These are phyloP conservation scores for human DNA, from an alignment of 2,113 vertebrate species.

Conservation along the genomic window DNA sequence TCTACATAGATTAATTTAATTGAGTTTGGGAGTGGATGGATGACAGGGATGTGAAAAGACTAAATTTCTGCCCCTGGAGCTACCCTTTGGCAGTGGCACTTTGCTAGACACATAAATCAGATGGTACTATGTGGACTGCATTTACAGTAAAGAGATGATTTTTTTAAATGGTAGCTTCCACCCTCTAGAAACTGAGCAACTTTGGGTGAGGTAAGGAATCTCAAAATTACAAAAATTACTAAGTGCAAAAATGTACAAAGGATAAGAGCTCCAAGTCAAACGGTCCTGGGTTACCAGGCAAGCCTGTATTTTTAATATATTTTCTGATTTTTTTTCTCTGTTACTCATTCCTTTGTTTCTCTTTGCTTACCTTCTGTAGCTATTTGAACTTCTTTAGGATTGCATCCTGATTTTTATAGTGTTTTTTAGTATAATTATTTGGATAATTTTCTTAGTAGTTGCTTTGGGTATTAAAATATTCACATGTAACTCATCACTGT, in stretches of 20 bases:
- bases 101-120: neutral
- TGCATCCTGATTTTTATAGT: neutral
- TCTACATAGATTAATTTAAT: conserved; percentile 7
- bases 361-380: neutral
- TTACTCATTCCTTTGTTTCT: neutral
- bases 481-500: neutral
- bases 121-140: neutral
- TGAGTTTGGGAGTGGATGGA: neutral
- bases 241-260: neutral
- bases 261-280: neutral
- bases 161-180: neutral
- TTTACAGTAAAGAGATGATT: neutral
- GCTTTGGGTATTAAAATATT: neutral
- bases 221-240: neutral
- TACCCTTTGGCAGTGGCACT: neutral
- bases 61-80: neutral
- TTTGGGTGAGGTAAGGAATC: neutral
- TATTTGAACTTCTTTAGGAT: neutral
- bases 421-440: neutral
- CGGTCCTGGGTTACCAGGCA: neutral
- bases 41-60: neutral
- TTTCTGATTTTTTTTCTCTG: neutral
- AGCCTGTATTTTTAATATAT: neutral
- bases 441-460: neutral
- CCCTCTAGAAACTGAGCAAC: neutral